Base-by-base conservation (phyloP, 1,140 invertebrate genomes). In the Thaumatotibia leucotreta region DNA sequence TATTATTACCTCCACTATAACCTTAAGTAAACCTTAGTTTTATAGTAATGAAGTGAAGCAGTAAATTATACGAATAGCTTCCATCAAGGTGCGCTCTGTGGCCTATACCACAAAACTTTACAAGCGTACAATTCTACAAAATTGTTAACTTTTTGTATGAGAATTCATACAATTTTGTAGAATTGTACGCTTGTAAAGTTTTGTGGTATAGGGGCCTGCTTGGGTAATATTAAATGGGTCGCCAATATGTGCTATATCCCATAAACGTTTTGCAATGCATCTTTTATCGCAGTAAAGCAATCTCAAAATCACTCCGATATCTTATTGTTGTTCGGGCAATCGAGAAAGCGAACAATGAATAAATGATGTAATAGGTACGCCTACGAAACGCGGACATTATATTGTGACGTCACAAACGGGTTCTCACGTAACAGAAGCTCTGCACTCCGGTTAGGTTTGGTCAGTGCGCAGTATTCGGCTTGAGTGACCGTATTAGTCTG, bases 331-430 rank as follows among this genome's bases (percentile, higher is more conserved):
- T 58, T 58, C 24, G 52, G 23, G 52, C n/a, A n/a, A 27, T 24
- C 52, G 24, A 58, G 52, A 58, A 58, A 58, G 52, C 24, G 52
- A 58, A 58, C 52, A 58, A 31, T 58, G 52, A 58, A 58, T 58
- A 58, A 58, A 31, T 58, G 23, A 58, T 58, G 52, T 58, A 58
- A 58, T 58, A 54, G 50, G 50, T 54, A 24, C 52, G 52, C 52
- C 52, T 58, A 58, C 52, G 52, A 29, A 27, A 31, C 24, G 24
- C 52, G 52, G 52, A 24, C 52, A 58, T 58, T 27, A 54, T 54
- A 58, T 58, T 58, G 52, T 58, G 52, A 58, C 52, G 52, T 58
- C 52, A 58, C 52, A 17, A 29, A 24, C 50, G 24, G 20, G n/a
- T 24, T 58, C 23, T 58, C 52, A 29, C 52, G 52, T 58, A 58